Conservation (phyloP, 2,888 invertebrate species). For the Tinea pellionella region DNA sequence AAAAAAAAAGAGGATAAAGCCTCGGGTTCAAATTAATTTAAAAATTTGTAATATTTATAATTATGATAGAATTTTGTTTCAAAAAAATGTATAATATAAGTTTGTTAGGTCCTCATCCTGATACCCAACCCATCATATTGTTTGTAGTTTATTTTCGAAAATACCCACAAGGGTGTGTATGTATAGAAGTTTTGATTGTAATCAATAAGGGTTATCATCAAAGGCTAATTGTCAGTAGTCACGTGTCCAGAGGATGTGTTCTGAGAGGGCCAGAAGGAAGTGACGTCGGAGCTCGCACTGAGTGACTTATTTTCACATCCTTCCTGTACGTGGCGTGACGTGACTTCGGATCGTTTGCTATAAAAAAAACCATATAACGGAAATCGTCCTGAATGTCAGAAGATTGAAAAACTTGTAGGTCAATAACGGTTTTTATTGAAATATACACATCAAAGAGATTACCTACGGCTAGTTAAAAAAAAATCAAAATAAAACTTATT, state of each 20-base stretch:
- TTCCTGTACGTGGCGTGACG: not conserved
- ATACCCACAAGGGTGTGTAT: too few species aligned
- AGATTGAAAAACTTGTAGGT: not conserved
- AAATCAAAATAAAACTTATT: too few species aligned
- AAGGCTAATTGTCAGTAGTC: constrained; percentile 1
- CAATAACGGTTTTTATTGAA: not conserved
- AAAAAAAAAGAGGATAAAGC: too few species aligned
- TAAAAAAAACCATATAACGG: not conserved
- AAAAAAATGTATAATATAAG: too few species aligned
- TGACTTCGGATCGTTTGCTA: not conserved
- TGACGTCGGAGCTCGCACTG: constrained; percentile 1
- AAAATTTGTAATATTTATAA: too few species aligned
- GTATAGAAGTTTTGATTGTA: not conserved
- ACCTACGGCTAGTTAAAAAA: too few species aligned
- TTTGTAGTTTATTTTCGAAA: too few species aligned
- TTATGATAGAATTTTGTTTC: too few species aligned
- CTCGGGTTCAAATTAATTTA: too few species aligned
- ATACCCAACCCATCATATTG: too few species aligned
- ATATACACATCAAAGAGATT: too few species aligned
- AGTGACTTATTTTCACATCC: constrained; percentile 8
- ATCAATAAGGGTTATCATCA: not conserved
- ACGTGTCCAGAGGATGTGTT: not conserved
- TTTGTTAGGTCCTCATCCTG: too few species aligned
- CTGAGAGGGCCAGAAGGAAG: not conserved
- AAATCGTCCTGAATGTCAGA: not conserved